Percentiles rank a stretch among this genome's conserved stretches.
These are phyloP conservation scores for Siderastrea radians DNA, from an alignment of 92 coral and sea anemone species.

Conservation along the genomic window DNA sequence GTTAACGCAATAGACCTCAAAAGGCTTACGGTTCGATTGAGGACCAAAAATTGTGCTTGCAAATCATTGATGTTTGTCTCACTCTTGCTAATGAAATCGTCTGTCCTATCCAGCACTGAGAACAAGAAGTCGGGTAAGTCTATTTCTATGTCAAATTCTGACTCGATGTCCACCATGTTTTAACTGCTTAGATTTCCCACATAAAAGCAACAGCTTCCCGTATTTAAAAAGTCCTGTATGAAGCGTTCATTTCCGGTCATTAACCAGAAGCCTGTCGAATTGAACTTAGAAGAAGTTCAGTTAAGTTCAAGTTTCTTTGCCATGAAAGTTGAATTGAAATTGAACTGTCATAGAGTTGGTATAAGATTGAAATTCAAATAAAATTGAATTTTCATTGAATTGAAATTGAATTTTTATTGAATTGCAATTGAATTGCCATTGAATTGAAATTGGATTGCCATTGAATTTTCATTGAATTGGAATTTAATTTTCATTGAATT, in stretches of 20 bases:
- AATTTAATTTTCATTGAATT: not conserved
- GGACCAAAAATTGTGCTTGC: conserved; percentile 35
- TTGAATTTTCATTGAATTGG: not conserved
- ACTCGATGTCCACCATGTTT: conserved; percentile 21
- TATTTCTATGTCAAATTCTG: conserved; percentile 29
- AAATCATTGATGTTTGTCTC: conserved; percentile 18
- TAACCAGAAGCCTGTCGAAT: not conserved
- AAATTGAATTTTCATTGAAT: not conserved
- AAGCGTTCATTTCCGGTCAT: not conserved
- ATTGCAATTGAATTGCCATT: conserved; percentile 2
- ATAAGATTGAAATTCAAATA: too few relatives aligned
- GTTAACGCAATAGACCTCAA: conserved; percentile 16
- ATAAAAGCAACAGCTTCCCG: too few relatives aligned
- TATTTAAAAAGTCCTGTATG: not conserved
- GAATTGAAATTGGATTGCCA: conserved; percentile 11
- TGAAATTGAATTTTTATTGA: conserved; percentile 8
- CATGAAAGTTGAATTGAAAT: not conserved
- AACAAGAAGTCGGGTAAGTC: conserved; percentile 49
- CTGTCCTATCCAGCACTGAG: conserved; percentile 44
- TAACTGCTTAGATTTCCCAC: not conserved
- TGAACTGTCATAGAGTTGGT: not conserved
- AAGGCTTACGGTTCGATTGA: conserved; percentile 39
- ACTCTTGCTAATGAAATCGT: not conserved
- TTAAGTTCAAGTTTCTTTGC: not conserved
- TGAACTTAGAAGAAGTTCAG: not conserved